phyloP scores from a whole-genome alignment of 2,797 vertebrate species.

The Perodicticus potto region DNA sequence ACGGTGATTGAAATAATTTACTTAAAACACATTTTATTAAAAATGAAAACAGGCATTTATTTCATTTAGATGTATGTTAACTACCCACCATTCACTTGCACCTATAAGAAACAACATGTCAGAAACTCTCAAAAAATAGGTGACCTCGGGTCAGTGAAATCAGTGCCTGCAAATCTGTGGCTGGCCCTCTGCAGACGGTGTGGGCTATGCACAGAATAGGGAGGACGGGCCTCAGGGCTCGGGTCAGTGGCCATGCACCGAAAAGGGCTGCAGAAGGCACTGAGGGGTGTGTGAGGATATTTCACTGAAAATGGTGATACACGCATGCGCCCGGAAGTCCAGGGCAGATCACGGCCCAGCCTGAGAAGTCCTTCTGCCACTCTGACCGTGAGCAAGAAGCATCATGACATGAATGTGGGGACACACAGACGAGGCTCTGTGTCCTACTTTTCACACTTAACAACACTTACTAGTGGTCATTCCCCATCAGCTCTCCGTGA shows the following conservation, averaged over 20 bases:
- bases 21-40: neutral
- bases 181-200: accelerated
- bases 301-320: accelerated
- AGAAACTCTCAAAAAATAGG: neutral
- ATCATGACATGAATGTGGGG: neutral
- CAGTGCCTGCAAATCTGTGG: accelerated
- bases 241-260: accelerated
- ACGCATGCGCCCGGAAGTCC: accelerated
- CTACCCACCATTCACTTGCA: neutral
- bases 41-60: neutral
- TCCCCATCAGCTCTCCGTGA: no score
- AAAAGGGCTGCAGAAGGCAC: accelerated
- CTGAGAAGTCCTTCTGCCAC: neutral
- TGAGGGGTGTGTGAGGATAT: accelerated
- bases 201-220: accelerated
- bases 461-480: no score
- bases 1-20: neutral
- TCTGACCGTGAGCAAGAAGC: neutral
- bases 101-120: neutral
- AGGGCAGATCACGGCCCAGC: accelerated
- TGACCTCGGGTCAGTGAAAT: accelerated
- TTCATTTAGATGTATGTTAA: neutral
- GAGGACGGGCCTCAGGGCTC: accelerated
- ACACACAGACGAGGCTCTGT: accelerated
- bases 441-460: neutral